Base-by-base conservation (phyloP, 2,797 vertebrate genomes). In the Luscinia luscinia region DNA sequence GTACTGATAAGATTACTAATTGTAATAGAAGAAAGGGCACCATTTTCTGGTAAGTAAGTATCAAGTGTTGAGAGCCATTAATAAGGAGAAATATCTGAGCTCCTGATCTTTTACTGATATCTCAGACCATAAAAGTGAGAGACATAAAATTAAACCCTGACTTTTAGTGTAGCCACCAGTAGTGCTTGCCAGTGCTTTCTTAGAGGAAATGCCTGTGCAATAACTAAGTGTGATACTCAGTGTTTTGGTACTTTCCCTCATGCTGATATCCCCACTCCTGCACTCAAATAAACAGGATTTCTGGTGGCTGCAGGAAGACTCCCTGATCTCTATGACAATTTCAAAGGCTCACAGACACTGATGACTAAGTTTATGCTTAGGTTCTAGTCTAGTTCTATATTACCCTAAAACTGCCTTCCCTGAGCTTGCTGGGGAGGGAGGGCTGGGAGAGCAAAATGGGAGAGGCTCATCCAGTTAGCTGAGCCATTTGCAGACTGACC, bases 401-500 rank as follows among this genome's bases (percentile, higher is more conserved):
- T 86, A 68, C 64, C 54, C 73, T 52, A 81, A 87, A 83, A 17
- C 43, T 64, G 26, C 8, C 24, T 90, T 51, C 43, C 62, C 62
- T 67, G 54, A 40, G 46, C 38, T 48, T 28, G 4, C 23, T 30
- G 36, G 43, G 15, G 28, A n/a, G 6, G 43, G 43, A 76, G 78
- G 57, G 55, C 15, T 76, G 11, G n/a, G 36, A 46, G 63, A 59
- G 75, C 32, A 72, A 57, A 18, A 11, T 12, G 34, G 4, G 26
- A 85, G 46, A 75, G 46, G 16, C 40, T 83, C 1, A 0, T 72
- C 66, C 80, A 69, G 9, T 70, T 73, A 57, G 28, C 24, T 52
- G 45, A 89, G 45, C 45, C 74, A 27, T 90, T 84, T 89, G 67
- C 93, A 95, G 74, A 22, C 79, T 87, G 76, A 89, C 90, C 76